Evolutionary conservation across 2,888 invertebrate genomes (phyloP), one percentile per base, ranked within the genome.

Genomic region (Drosophila birchii): DNA sequence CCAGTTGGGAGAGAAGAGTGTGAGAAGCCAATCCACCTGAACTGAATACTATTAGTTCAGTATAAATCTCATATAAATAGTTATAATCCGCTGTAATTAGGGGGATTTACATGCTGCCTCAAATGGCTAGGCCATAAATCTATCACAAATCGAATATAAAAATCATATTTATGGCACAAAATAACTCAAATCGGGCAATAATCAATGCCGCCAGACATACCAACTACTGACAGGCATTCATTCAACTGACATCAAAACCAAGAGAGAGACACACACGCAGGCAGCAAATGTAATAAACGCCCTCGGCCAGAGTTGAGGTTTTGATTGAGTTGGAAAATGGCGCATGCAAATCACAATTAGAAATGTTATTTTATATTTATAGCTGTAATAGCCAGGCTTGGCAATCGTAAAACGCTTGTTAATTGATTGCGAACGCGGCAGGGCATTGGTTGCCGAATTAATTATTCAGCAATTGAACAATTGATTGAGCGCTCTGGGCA

Each of bases 401-500:
- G 44, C 38, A 55, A 39, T 56, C 62, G 56, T 56, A 78, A 51
- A 59, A 41, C 39, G 34, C 23, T 72, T 78, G 71, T 86, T 86
- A 75, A 81, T 83, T 83, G 81, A 80, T 78, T 76, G 38, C 45
- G 5, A 18, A 20, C 54, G 55, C 16, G 38, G 38, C 29, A 23
- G 29, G 23, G 51, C 41, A 36, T 18, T 58, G 43, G 43, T 60
- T 45, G 29, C 16, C 67, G 23, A 49, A 44, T 62, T 63, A 75
- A 60, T 70, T 70, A 60, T 54, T 44, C 23, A 49, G 41, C 51
- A 82, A 64, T 63, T 43, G 64, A 57, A 63, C 18, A 63, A 79
- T 85, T 75, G 71, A 84, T 81, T 78, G 74, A 66, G 56, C 44
- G 72, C 59, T 67, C 67, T 60, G 64, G 56, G 55, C 66, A 76